phyloP scores from a whole-genome alignment of 2,113 vertebrate genomes.

The Neodon shergylaensis region DNA sequence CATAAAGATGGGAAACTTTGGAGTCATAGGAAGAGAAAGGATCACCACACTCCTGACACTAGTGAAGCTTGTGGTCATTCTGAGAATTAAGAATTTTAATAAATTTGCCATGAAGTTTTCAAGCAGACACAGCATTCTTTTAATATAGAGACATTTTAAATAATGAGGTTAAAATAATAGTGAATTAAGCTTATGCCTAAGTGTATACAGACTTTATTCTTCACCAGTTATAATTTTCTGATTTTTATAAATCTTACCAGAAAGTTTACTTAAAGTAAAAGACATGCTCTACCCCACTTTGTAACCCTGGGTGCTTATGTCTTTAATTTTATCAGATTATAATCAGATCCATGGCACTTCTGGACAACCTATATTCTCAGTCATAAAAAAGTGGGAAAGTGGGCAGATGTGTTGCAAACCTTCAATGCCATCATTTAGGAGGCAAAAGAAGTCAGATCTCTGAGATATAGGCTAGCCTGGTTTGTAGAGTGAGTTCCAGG shows the following conservation, averaged over 20 bases:
- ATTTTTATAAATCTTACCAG: neutral
- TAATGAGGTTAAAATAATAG: neutral
- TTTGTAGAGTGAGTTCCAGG: neutral
- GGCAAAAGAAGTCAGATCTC: neutral
- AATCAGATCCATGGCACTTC: neutral
- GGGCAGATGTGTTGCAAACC: neutral
- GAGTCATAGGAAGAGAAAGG: too few species aligned
- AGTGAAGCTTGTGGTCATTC: neutral
- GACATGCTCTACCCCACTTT: neutral
- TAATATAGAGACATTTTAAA: neutral
- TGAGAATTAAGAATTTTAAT: neutral
- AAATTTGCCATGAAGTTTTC: neutral
- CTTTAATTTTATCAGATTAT: neutral
- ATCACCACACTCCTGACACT: neutral
- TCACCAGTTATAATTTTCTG: neutral
- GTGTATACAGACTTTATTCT: neutral
- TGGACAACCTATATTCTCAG: neutral
- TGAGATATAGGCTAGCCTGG: neutral
- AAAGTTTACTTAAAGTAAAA: neutral
- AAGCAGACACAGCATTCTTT: neutral
- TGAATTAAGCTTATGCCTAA: neutral
- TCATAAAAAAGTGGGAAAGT: neutral
- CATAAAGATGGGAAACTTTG: neutral
- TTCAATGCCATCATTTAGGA: neutral
- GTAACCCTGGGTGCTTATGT: accelerated